These are phyloP conservation scores for Drosophila orena DNA, from an alignment of 1,140 invertebrate genomes.

Conservation along the genomic window DNA sequence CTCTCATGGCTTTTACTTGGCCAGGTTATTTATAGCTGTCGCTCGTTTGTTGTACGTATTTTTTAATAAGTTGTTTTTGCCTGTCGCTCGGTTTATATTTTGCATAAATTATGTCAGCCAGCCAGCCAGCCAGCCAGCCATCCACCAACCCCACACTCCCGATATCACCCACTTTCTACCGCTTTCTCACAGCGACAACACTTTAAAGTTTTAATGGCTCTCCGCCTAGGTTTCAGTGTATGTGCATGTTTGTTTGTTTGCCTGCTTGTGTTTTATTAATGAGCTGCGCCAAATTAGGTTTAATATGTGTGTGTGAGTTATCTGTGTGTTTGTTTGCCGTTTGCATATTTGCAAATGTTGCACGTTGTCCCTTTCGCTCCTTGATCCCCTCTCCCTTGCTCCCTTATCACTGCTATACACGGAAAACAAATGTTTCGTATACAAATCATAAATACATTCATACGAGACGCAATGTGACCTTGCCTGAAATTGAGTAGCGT, in stretches of 20 bases:
- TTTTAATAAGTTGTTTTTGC: conserved; percentile 76
- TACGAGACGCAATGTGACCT: background rate
- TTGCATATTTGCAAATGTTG: conserved; percentile 45
- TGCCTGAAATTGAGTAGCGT: background rate
- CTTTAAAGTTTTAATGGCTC: conserved; percentile 62
- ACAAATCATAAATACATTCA: background rate
- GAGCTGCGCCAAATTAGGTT: conserved; percentile 79
- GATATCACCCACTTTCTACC: background rate
- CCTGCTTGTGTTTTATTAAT: conserved; percentile 71
- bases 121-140: background rate
- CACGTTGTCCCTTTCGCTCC: conserved; percentile 1
- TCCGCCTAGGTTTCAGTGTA: conserved; percentile 32
- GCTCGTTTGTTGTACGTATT: conserved; percentile 66
- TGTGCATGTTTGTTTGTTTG: conserved; percentile 12
- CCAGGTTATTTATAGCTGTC: conserved; percentile 72
- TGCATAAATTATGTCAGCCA: conserved; percentile 76
- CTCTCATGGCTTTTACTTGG: conserved; percentile 4
- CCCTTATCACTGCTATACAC: background rate
- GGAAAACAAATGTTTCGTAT: background rate
- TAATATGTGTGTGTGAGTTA: conserved; percentile 68
- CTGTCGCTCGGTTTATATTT: conserved; percentile 72
- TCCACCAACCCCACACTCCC: conserved; percentile 15
- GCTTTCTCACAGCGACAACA: conserved; percentile 28
- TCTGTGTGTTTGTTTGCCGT: conserved; percentile 12
- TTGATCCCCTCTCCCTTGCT: background rate